Conservation (phyloP, 2,797 vertebrate genomes). For the Anabas testudineus region DNA sequence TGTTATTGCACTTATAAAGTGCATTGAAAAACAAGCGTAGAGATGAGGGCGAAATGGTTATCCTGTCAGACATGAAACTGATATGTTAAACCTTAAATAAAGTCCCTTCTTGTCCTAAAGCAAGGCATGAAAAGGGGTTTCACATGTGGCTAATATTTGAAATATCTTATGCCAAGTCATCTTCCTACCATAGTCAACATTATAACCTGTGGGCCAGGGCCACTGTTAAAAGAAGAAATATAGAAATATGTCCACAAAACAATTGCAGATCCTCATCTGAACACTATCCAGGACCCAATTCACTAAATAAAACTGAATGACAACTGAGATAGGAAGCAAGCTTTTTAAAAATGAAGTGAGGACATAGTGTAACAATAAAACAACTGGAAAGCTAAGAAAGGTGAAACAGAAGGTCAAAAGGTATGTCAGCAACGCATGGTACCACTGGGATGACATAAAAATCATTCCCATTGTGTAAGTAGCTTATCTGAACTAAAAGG, state of each 20-base stretch:
- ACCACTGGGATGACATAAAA: constrained; percentile 5
- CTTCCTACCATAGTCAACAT: constrained; percentile 18
- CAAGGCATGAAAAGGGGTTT: constrained; percentile 9
- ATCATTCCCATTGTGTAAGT: constrained; percentile 19
- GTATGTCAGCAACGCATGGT: background rate
- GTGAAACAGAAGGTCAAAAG: constrained; percentile 11
- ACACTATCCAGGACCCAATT: too few species aligned
- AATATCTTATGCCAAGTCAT: background rate
- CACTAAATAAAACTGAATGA: too few species aligned
- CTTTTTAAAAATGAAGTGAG: constrained; percentile 17
- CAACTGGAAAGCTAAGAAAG: constrained; percentile 1
- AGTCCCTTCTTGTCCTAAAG: background rate
- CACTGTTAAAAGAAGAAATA: constrained; percentile 9
- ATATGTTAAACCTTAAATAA: background rate
- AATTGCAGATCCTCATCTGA: too few species aligned
- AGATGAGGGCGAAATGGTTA: background rate
- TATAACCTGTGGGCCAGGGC: background rate
- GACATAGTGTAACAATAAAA: constrained; percentile 27
- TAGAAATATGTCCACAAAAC: constrained; percentile 21
- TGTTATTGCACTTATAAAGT: constrained; percentile 2
- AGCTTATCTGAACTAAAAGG: constrained; percentile 32
- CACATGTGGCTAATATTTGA: background rate
- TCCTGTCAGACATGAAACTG: background rate
- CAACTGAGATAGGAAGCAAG: too few species aligned
- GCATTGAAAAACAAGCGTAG: constrained; percentile 12